phyloP scores from a whole-genome alignment of 2,888 invertebrate genomes.

The Erebia ligea region DNA sequence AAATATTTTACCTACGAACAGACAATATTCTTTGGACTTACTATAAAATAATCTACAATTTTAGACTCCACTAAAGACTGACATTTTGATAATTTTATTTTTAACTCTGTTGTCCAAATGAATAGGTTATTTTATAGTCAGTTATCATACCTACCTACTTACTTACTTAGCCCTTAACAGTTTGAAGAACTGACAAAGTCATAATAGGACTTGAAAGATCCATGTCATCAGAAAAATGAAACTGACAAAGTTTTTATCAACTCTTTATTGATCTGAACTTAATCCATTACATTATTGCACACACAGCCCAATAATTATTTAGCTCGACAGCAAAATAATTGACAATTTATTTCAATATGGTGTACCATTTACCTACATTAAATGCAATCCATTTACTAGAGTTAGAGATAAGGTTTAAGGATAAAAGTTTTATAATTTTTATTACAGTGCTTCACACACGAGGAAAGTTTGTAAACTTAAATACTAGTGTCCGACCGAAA shows the following conservation, averaged over 20 bases:
- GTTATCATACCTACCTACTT: background rate
- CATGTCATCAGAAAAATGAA: conserved; percentile 28
- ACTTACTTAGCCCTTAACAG: conserved; percentile 10
- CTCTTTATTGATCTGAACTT: conserved; percentile 44
- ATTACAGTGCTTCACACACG: too few species aligned
- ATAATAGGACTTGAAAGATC: background rate
- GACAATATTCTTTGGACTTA: conserved; percentile 36
- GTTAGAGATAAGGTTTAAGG: too few species aligned
- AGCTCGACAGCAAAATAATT: conserved; percentile 52
- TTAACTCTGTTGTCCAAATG: background rate
- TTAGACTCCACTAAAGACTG: conserved; percentile 18
- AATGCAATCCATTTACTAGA: too few species aligned
- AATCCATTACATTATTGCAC: conserved; percentile 58
- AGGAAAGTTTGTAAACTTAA: too few species aligned
- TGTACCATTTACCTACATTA: conserved; percentile 12
- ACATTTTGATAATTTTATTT: conserved; percentile 14
- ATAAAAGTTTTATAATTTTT: too few species aligned
- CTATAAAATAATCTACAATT: conserved; percentile 26
- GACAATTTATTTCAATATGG: conserved; percentile 46
- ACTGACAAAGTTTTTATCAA: conserved; percentile 10
- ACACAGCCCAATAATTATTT: conserved; percentile 68
- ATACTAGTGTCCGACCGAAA: too few species aligned
- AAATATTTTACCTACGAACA: conserved; percentile 31
- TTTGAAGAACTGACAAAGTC: conserved; percentile 2
- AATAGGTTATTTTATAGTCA: conserved; percentile 24